Conservation (phyloP, 2,888 invertebrate species). For the Clivina fossor region DNA sequence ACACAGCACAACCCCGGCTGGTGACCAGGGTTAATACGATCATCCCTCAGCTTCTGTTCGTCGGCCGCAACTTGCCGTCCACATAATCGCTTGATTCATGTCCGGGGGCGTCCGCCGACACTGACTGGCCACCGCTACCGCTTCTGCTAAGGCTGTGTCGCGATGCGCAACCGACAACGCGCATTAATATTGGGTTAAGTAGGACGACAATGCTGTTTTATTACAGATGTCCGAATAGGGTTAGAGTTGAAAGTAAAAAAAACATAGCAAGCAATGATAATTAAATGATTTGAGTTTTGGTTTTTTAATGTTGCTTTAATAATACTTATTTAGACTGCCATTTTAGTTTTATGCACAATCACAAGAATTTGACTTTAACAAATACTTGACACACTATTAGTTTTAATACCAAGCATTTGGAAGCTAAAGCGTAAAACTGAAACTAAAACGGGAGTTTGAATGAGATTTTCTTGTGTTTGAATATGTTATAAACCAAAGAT, state of each 20-base stretch:
- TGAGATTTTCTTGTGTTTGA: too few species aligned
- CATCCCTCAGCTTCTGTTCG: slow-evolving; percentile 40
- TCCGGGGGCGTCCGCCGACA: slow-evolving; percentile 15
- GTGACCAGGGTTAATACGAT: slow-evolving; percentile 41
- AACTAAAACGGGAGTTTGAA: too few species aligned
- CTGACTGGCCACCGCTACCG: slow-evolving; percentile 3
- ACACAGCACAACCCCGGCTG: not conserved
- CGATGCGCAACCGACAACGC: slow-evolving; percentile 22
- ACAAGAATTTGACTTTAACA: too few species aligned
- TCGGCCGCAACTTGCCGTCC: slow-evolving; percentile 39
- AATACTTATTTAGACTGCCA: too few species aligned
- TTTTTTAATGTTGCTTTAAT: too few species aligned
- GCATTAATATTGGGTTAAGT: slow-evolving; percentile 30
- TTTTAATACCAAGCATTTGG: too few species aligned
- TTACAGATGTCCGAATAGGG: slow-evolving; percentile 1
- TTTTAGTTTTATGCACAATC: too few species aligned
- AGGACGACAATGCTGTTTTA: slow-evolving; percentile 1
- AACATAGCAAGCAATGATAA: slow-evolving; percentile 20
- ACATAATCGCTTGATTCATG: slow-evolving; percentile 44
- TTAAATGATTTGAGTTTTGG: too few species aligned
- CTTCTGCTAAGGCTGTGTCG: too few species aligned
- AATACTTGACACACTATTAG: too few species aligned
- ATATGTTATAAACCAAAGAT: too few species aligned
- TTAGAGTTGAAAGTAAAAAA: slow-evolving; percentile 2
- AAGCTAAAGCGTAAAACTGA: too few species aligned